A percentile compares a stretch with the other conserved stretches of the same genome.
phyloP scores from a whole-genome alignment of 1,140 invertebrate species.

The Heliconius himera region DNA sequence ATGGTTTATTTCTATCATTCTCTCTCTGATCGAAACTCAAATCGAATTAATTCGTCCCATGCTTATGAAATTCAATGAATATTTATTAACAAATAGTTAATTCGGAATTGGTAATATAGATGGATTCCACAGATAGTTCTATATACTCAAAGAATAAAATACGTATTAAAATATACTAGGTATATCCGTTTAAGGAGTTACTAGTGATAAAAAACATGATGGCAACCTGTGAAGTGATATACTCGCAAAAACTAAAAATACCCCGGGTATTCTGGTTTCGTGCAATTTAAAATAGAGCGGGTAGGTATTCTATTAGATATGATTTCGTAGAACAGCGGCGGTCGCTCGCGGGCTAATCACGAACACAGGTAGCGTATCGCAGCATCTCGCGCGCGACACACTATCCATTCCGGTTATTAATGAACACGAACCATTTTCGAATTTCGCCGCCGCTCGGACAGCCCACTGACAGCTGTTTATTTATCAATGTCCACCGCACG shows the following conservation, averaged over 20 bases:
- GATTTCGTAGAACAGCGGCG: constrained; percentile 19
- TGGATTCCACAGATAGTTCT: background rate
- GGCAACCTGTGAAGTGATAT: background rate
- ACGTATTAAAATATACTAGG: background rate
- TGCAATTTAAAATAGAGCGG: constrained; percentile 27
- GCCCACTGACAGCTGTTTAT: constrained; percentile 68
- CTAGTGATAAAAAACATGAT: background rate
- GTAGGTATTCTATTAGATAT: constrained; percentile 31
- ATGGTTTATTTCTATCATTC: background rate
- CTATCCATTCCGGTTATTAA: constrained; percentile 73
- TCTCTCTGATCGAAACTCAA: background rate
- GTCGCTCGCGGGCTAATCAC: constrained; percentile 47
- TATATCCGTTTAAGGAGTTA: background rate
- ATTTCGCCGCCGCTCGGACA: constrained; percentile 57
- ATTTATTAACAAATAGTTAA: constrained; percentile 9
- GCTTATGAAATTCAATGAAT: constrained; percentile 9
- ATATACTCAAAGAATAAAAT: background rate
- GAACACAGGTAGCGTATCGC: constrained; percentile 73
- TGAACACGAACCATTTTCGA: constrained; percentile 60
- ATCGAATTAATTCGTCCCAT: constrained; percentile 3
- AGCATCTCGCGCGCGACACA: constrained; percentile 57
- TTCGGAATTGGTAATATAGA: background rate
- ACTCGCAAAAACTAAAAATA: background rate
- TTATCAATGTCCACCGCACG: constrained; percentile 64
- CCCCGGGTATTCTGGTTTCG: background rate